These are phyloP conservation scores for Anhinga rufa DNA, from an alignment of 2,113 vertebrate species.

Conservation along the genomic window DNA sequence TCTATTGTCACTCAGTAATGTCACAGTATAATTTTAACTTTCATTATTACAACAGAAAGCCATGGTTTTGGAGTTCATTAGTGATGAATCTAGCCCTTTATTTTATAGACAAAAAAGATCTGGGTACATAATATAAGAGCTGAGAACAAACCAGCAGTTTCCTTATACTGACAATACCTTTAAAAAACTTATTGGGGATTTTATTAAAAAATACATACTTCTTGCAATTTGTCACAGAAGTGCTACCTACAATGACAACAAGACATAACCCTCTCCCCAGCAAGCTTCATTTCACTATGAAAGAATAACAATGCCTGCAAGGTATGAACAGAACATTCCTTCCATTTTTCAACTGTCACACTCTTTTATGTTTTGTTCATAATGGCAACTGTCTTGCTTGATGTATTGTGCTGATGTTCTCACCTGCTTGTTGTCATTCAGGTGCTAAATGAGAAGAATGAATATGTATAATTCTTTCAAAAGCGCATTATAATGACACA, in stretches of 20 bases:
- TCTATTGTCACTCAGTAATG: conserved; percentile 58
- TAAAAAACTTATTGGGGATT: conserved; percentile 47
- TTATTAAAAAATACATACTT: conserved; percentile 42
- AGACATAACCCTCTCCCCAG: conserved; percentile 19
- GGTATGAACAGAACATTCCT: conserved; percentile 48
- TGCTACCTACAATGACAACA: conserved; percentile 29
- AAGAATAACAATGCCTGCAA: conserved; percentile 60
- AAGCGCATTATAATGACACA: conserved; percentile 69
- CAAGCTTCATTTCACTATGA: conserved; percentile 69
- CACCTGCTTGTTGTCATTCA: conserved; percentile 72
- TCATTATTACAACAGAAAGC: conserved; percentile 54
- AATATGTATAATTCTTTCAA: conserved; percentile 73
- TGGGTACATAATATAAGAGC: conserved; percentile 45
- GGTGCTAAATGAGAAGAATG: conserved; percentile 71
- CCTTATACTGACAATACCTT: neutral
- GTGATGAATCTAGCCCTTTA: conserved; percentile 49
- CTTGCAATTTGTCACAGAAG: conserved; percentile 49
- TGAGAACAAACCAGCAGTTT: conserved; percentile 19
- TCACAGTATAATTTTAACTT: conserved; percentile 64
- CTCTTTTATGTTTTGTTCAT: conserved; percentile 66
- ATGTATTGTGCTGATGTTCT: conserved; percentile 66
- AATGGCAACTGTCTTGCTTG: conserved; percentile 71
- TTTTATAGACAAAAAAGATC: conserved; percentile 12
- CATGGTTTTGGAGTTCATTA: conserved; percentile 53
- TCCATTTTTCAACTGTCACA: conserved; percentile 65